Percentiles rank a stretch among this genome's conserved stretches.
Evolutionary conservation across 1,140 invertebrate genomes (phyloP).

Genomic region (Wiebesia pumilae): DNA sequence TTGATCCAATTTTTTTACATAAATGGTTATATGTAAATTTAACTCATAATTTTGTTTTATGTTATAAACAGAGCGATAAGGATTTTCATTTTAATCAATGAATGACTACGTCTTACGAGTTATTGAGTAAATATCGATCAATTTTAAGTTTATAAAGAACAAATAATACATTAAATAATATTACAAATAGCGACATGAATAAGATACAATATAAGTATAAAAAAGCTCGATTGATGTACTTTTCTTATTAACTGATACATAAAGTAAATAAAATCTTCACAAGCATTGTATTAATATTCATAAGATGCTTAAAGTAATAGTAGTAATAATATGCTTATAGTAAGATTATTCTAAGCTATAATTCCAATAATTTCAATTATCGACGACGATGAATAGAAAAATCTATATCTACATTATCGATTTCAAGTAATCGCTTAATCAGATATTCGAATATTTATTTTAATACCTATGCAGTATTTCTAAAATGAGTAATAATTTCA

Average conservation of each 20-base stretch:
- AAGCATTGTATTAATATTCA: constrained; percentile 4
- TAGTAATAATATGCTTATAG: constrained; percentile 7
- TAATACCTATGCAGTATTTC: background rate
- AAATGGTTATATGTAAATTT: background rate
- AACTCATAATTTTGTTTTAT: background rate
- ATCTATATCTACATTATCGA: constrained; percentile 8
- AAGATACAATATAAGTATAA: constrained; percentile 28
- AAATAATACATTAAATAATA: constrained; percentile 34
- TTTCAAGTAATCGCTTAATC: constrained; percentile 31
- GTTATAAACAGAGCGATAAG: background rate
- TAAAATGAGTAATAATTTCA: background rate
- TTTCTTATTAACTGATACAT: constrained; percentile 44
- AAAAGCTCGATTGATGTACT: constrained; percentile 41
- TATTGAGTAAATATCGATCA: constrained; percentile 8
- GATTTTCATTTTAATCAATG: background rate
- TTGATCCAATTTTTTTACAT: background rate
- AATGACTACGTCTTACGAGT: background rate
- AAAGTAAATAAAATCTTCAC: constrained; percentile 21
- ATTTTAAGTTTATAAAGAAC: constrained; percentile 1
- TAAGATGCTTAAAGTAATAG: constrained; percentile 9
- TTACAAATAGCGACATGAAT: constrained; percentile 25
- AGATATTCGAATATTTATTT: background rate
- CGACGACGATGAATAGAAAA: constrained; percentile 29
- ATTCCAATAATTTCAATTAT: constrained; percentile 13
- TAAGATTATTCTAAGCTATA: background rate